These are phyloP conservation scores for Peribatodes rhomboidaria DNA, from an alignment of 2,888 invertebrate genomes.

Conservation along the genomic window DNA sequence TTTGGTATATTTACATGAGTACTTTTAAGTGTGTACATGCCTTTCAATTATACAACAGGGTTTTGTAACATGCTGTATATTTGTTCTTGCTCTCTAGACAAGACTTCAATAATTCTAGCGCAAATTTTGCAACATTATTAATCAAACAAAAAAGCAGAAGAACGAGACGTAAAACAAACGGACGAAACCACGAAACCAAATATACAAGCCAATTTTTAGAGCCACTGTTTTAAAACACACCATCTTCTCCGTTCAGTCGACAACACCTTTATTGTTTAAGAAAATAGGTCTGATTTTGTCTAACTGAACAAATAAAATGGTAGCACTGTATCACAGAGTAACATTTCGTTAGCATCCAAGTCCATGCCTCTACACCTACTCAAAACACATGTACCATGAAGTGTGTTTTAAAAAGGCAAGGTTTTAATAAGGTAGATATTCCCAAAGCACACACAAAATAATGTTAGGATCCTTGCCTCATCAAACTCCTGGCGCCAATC, in stretches of 20 bases:
- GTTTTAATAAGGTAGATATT: conserved; percentile 35
- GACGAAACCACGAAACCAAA: conserved; percentile 22
- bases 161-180: neutral
- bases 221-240: conserved; percentile 15
- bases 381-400: neutral
- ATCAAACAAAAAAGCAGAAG: neutral
- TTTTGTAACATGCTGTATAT: too few species aligned
- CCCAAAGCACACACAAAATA: conserved; percentile 50
- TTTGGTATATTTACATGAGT: too few species aligned
- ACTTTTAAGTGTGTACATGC: too few species aligned
- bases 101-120: too few species aligned
- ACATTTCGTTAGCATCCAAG: neutral
- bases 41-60: too few species aligned
- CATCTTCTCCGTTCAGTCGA: neutral
- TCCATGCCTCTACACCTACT: neutral
- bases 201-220: conserved; percentile 21
- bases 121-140: neutral
- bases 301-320: neutral
- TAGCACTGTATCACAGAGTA: neutral
- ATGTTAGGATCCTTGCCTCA: conserved; percentile 87
- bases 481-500: conserved; percentile 87
- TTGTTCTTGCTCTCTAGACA: too few species aligned
- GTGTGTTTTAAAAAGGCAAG: neutral
- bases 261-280: neutral
- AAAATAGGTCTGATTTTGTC: neutral